phyloP scores from a whole-genome alignment of 1,140 invertebrate species.

The Heliconius congener region DNA sequence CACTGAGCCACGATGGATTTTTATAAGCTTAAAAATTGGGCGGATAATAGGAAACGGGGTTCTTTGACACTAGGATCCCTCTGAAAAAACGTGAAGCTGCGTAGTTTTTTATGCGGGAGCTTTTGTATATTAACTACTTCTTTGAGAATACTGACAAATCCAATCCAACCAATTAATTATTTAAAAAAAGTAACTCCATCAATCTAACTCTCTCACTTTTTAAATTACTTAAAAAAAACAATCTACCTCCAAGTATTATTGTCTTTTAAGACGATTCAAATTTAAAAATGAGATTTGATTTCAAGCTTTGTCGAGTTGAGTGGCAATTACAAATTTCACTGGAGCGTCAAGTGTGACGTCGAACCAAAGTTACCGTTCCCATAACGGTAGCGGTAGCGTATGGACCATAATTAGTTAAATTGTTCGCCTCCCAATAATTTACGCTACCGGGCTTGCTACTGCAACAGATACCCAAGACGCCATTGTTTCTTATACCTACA shows the following conservation, averaged over 20 bases:
- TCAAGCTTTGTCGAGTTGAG: constrained; percentile 17
- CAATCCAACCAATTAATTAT: too few relatives aligned
- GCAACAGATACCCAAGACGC: too few relatives aligned
- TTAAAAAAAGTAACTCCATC: background rate
- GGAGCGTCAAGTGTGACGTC: constrained; percentile 33
- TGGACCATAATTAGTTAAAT: constrained; percentile 40
- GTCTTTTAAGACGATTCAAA: constrained; percentile 13
- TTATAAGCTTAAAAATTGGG: background rate
- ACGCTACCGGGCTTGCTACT: constrained; percentile 22
- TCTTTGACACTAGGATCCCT: too few relatives aligned
- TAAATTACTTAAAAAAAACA: background rate
- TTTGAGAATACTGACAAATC: too few relatives aligned
- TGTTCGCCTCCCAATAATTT: constrained; percentile 40
- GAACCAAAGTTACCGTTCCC: constrained; percentile 33
- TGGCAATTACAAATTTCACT: constrained; percentile 34
- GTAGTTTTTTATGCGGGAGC: too few relatives aligned
- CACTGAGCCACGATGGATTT: background rate
- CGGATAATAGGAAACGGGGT: too few relatives aligned
- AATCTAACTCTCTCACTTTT: background rate
- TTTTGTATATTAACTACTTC: too few relatives aligned
- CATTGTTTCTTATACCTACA: background rate
- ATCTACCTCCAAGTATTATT: background rate
- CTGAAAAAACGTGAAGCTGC: too few relatives aligned
- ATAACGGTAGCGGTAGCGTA: constrained; percentile 39
- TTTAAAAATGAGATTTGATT: constrained; percentile 16